These are phyloP conservation scores for Oeneis ivallda DNA, from an alignment of 2,888 invertebrate species.

Conservation along the genomic window DNA sequence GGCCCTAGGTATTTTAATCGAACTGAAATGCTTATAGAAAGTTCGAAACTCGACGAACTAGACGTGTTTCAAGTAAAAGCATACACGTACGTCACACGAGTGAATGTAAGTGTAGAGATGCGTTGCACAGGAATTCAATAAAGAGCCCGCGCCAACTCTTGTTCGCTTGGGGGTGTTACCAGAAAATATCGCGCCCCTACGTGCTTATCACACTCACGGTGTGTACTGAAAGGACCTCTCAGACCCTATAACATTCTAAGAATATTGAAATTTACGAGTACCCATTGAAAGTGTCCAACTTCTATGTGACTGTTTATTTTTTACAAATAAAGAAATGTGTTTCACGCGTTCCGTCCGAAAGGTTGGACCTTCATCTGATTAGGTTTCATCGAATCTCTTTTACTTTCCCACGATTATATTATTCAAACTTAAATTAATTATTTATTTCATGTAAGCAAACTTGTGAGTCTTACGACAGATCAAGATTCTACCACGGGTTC, in stretches of 20 bases:
- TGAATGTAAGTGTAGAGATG: slow-evolving; percentile 29
- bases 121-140: slow-evolving; percentile 55
- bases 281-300: slow-evolving; percentile 52
- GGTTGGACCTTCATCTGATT: slow-evolving; percentile 36
- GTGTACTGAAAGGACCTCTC: slow-evolving; percentile 63
- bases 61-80: slow-evolving; percentile 5
- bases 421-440: too few species aligned
- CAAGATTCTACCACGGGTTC: too few species aligned
- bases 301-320: slow-evolving; percentile 48
- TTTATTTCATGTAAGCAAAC: too few species aligned
- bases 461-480: too few species aligned
- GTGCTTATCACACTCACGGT: slow-evolving; percentile 64
- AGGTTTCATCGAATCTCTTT: slow-evolving; percentile 16
- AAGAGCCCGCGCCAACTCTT: slow-evolving; percentile 54
- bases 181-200: slow-evolving; percentile 60
- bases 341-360: slow-evolving; percentile 33
- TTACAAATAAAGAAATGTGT: slow-evolving; percentile 41
- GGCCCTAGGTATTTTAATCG: not conserved
- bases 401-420: not conserved
- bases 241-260: slow-evolving; percentile 63
- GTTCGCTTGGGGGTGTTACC: slow-evolving; percentile 48
- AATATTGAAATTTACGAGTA: slow-evolving; percentile 68
- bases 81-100: slow-evolving; percentile 15
- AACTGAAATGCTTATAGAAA: not conserved
- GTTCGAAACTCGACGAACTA: slow-evolving; percentile 9